Evolutionary conservation across 2,113 vertebrate species (phyloP), one percentile per base, ranked within the genome.

Genomic region (Pyrgilauda ruficollis): DNA sequence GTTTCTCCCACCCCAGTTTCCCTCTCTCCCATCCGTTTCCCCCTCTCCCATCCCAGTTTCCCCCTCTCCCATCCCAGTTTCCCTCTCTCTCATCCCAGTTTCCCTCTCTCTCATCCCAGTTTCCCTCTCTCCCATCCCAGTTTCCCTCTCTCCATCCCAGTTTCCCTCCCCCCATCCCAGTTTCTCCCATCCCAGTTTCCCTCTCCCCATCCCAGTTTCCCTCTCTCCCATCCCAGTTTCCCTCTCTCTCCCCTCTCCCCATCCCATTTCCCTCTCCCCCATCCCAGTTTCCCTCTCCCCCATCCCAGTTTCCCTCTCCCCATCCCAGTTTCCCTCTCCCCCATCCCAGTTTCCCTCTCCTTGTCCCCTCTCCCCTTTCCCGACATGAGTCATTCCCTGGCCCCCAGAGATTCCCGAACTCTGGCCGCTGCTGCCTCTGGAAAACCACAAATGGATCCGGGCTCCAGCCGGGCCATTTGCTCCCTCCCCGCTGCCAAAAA

Each of bases 381-480:
- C 12, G 14, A 5, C 64, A 16, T 15, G 55, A 69, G 30, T 83
- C 80, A 70, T 20, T 52, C 79, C 55, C 46, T 4, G 53, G 2
- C 1, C 64, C 30, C 66, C 2, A 15, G 55, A 53, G 55, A 6
- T n/a, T 61, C 69, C 84, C 62, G 7, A 58, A 7, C 83, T 84
- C 83, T 6, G 3, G 66, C 28, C 67, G 8, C 66, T 21, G 76
- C 56, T 30, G 47, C 84, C 43, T 85, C 94, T 76, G n/a, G 76
- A 83, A 95, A 94, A 78, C 94, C 94, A 47, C 94, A 90, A 91
- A 95, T 84, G 90, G 49, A 83, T 91, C 80, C 8, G 6, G 72
- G 62, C 87, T 93, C 9, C 5, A 41, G 76, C 35, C 9, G 62
- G 62, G 43, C 84, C 67, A 31, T 64, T 86, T 46, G 10, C 67